phyloP scores from a whole-genome alignment of 2,888 invertebrate genomes.

The Drepanosiphum platanoidis region DNA sequence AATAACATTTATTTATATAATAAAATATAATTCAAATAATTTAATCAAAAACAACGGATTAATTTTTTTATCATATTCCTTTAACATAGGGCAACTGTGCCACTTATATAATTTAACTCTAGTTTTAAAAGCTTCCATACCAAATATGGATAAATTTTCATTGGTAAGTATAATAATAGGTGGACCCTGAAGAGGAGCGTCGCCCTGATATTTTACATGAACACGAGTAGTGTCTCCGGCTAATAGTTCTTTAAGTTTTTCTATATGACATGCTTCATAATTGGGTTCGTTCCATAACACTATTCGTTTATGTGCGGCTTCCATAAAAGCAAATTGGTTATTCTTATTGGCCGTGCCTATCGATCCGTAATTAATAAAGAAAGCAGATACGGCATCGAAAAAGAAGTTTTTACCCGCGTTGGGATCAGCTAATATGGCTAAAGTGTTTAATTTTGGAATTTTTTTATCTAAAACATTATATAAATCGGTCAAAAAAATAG shows the following conservation, averaged over 20 bases:
- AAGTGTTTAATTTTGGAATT: background rate
- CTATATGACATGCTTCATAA: background rate
- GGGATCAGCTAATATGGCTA: background rate
- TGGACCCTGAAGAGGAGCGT: background rate
- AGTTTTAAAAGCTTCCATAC: too few species aligned
- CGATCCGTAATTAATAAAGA: background rate
- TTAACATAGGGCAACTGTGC: too few species aligned
- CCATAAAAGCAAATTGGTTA: background rate
- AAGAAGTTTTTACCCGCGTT: background rate
- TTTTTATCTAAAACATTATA: background rate
- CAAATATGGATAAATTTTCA: too few species aligned
- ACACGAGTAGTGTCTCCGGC: background rate
- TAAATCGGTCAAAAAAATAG: background rate
- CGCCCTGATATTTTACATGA: background rate
- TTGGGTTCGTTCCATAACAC: constrained; percentile 28
- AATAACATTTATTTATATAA: too few species aligned
- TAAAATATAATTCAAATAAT: too few species aligned
- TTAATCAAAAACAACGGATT: too few species aligned
- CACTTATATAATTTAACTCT: too few species aligned
- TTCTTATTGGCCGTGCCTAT: background rate
- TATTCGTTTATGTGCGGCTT: background rate
- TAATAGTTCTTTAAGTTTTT: constrained; percentile 27
- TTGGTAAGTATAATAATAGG: background rate
- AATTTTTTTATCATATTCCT: too few species aligned
- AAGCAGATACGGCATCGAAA: background rate